Base-by-base conservation (phyloP, 2,888 invertebrate species). In the Tenthredo notha region DNA sequence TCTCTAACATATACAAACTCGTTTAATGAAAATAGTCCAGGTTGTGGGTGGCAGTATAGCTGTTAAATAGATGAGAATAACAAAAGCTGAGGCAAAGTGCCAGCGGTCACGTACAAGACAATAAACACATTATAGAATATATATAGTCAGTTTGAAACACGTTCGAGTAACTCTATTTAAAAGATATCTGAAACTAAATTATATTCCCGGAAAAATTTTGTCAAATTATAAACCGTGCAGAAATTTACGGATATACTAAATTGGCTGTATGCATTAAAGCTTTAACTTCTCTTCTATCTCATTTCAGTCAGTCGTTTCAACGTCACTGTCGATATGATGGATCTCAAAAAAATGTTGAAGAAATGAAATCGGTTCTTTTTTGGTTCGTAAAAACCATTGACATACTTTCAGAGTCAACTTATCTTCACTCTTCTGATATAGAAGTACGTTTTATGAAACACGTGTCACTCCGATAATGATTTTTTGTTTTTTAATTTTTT, bases 71-170 rank as follows among this genome's bases (percentile, higher is more conserved):
- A 75, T 47, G 10, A 25, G 75, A 43, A 47, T 7, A 29, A 54
- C 50, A 40, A 25, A 54, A 77, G 15, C 18, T 50, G 15, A 47
- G 50, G 77, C 77, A 54, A 47, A 50, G 77, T 50, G 77, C 77
- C 77, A 77, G 54, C 54, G 18, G 25, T 77, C 50, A 15, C 7
- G 33, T 29, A 47, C 15, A 33, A 50, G 25, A 29, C 47, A 50
- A 77, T 37, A 25, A 50, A 77, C n/a, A 25, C 50, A 50, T 25
- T 21, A 29, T 1, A 29, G 7, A 29, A 77, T 50, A 47, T 15
- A 12, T 47, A 54, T 54, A 25, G 29, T 77, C 5, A 6, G 29
- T 77, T 77, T 33, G 3, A 37, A 29, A 25, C 12, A 37, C 29
- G 43, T 33, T 67, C 2, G 7, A 37, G 7, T 67, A 21, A 21